These are phyloP conservation scores for Astatoreochromis straeleni DNA, from an alignment of 2,113 vertebrate species.

Conservation along the genomic window DNA sequence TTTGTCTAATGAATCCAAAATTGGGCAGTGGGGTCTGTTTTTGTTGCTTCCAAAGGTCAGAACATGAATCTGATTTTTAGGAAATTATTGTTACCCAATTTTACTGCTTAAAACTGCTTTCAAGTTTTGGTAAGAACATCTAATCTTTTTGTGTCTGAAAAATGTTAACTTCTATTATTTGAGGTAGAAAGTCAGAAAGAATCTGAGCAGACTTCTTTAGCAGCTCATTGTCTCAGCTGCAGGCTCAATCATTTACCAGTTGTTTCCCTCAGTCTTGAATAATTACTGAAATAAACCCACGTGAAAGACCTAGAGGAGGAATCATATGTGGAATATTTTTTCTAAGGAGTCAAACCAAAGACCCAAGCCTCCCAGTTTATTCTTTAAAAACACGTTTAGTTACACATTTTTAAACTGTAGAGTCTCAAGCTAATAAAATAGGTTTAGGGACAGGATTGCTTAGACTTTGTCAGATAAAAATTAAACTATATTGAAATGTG, in stretches of 20 bases:
- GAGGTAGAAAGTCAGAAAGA: not conserved
- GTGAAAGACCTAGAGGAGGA: not conserved
- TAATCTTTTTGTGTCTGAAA: not conserved
- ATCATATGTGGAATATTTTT: not conserved
- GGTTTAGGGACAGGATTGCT: not conserved
- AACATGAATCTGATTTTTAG: not conserved
- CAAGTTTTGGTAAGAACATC: not conserved
- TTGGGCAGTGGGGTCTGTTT: not conserved
- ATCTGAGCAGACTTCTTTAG: not conserved
- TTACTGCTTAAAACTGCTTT: not conserved
- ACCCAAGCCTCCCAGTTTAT: fast-evolving
- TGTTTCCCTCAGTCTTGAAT: not conserved
- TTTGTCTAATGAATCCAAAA: not conserved
- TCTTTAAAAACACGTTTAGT: not conserved
- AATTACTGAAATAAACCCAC: fast-evolving
- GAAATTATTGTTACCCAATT: not conserved
- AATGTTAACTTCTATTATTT: not conserved
- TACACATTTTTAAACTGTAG: not conserved
- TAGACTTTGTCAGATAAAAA: not conserved
- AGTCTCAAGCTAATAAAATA: not conserved
- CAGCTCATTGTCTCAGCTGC: not conserved
- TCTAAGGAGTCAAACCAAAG: not conserved
- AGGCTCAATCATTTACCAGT: not conserved
- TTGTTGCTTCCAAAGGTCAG: fast-evolving
- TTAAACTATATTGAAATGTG: fast-evolving